phyloP scores from a whole-genome alignment of 2,888 invertebrate genomes.

The Falcaria lacertinaria region DNA sequence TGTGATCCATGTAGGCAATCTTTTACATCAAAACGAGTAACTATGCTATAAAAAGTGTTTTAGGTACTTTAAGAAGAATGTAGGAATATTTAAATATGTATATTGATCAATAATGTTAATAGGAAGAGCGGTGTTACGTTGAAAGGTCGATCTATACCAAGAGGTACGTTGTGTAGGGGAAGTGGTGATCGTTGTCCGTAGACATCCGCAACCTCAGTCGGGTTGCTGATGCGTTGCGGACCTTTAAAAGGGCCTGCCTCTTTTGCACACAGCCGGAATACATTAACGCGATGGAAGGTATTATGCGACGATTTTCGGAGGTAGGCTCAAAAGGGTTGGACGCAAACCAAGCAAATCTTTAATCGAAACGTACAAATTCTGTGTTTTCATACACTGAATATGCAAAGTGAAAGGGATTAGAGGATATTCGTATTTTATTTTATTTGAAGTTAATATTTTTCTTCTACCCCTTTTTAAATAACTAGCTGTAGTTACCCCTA shows the following conservation, averaged over 20 bases:
- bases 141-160: neutral
- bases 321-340: constrained; percentile 1
- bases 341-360: constrained; percentile 1
- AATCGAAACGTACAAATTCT: neutral
- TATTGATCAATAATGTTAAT: no score
- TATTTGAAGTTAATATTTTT: neutral
- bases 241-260: constrained; percentile 2
- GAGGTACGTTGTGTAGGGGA: neutral
- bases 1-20: no score
- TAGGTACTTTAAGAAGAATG: no score
- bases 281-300: constrained; percentile 2
- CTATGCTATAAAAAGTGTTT: no score
- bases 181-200: constrained; percentile 3
- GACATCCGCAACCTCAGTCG: constrained; percentile 3
- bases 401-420: neutral
- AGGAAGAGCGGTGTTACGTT: neutral
- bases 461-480: no score
- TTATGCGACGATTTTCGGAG: constrained; percentile 1
- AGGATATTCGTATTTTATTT: neutral
- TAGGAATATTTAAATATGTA: no score
- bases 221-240: constrained; percentile 3
- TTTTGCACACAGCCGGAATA: constrained; percentile 3
- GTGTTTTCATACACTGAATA: neutral
- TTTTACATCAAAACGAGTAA: no score
- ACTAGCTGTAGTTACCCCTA: no score